Conservation (phyloP, 2,888 invertebrate species). For the Reticulitermes lucifugus region DNA sequence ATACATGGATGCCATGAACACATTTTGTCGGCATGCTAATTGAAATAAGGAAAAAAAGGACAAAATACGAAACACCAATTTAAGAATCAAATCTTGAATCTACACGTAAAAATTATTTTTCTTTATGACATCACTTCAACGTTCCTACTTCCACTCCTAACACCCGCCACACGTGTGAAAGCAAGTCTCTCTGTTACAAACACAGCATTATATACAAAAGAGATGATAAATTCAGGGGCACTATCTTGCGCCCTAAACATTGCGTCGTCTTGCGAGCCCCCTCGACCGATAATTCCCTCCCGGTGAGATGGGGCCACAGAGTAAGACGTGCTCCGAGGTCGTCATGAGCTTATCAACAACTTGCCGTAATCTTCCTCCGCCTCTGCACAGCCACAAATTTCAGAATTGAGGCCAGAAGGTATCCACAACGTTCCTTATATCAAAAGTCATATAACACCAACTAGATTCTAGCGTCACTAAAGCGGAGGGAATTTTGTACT, state of each 20-base stretch:
- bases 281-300: conserved; percentile 2
- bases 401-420: not conserved
- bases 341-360: conserved; percentile 10
- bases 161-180: not conserved
- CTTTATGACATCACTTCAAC: too few relatives aligned
- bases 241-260: not conserved
- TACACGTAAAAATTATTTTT: too few relatives aligned
- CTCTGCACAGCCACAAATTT: not conserved
- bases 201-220: conserved; percentile 3
- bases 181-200: conserved; percentile 1
- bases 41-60: too few relatives aligned
- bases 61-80: too few relatives aligned
- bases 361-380: not conserved
- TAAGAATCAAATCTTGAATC: too few relatives aligned
- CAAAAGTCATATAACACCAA: not conserved
- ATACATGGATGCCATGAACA: too few relatives aligned
- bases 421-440: not conserved
- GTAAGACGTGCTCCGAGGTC: not conserved
- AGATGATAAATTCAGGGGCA: conserved; percentile 11
- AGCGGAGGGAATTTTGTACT: not conserved
- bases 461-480: not conserved
- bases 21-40: too few relatives aligned
- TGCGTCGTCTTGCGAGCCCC: not conserved
- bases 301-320: not conserved
- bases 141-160: not conserved